phyloP scores from a whole-genome alignment of 2,888 invertebrate species.

The Clitarchus hookeri region DNA sequence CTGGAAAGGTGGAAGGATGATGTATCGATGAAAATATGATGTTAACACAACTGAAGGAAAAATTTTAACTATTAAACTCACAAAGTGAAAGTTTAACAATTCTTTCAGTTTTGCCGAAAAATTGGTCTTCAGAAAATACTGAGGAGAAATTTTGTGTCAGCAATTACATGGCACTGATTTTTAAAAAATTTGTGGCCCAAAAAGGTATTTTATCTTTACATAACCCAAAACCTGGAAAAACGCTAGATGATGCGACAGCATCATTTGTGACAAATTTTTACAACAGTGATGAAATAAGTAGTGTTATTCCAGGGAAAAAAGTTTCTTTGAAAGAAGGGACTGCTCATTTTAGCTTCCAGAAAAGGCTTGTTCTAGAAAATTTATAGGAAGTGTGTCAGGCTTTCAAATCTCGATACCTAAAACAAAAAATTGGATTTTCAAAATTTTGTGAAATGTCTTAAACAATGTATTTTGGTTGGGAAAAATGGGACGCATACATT shows the following conservation, averaged over 20 bases:
- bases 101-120: conserved; percentile 12
- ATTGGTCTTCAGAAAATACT: not conserved
- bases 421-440: too few species aligned
- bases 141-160: not conserved
- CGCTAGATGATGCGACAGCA: not conserved
- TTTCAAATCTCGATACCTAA: too few species aligned
- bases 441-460: too few species aligned
- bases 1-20: not conserved
- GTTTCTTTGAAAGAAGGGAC: too few species aligned
- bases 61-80: not conserved
- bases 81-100: not conserved
- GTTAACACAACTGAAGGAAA: conserved; percentile 18
- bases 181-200: conserved; percentile 15
- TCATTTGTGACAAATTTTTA: not conserved
- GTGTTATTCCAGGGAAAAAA: too few species aligned
- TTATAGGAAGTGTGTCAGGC: too few species aligned
- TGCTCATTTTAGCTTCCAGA: too few species aligned
- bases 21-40: not conserved
- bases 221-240: not conserved
- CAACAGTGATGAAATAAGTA: too few species aligned
- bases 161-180: not conserved
- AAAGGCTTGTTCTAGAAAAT: too few species aligned
- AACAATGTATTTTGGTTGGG: too few species aligned
- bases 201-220: not conserved
- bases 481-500: too few species aligned